Evolutionary conservation across 1,140 invertebrate species (phyloP).

Genomic region (Caenorhabditis brenneri): DNA sequence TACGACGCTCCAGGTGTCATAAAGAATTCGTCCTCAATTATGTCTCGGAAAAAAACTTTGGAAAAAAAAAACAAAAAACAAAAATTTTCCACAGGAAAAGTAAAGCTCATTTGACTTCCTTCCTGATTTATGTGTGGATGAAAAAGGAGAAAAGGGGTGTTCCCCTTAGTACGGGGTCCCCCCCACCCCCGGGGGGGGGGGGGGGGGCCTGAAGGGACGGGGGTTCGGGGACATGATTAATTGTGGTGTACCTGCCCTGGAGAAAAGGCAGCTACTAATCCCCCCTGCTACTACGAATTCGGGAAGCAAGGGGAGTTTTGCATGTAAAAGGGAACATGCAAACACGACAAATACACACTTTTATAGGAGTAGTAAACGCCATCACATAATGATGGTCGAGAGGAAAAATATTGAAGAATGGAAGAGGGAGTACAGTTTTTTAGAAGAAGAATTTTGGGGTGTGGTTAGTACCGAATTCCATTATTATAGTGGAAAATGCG

Average conservation of each 20-base stretch:
- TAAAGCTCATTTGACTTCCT: no score
- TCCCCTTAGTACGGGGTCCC: no score
- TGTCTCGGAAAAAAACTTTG: not conserved
- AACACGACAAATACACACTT: not conserved
- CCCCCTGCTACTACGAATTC: not conserved
- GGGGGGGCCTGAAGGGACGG: not conserved
- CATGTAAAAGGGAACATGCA: not conserved
- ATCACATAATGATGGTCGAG: not conserved
- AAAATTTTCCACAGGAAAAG: no score
- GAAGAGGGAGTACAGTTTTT: not conserved
- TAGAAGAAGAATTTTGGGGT: not conserved
- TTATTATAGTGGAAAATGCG: no score
- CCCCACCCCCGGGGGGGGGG: no score
- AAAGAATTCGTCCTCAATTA: not conserved
- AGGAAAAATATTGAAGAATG: not conserved
- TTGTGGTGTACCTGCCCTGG: not conserved
- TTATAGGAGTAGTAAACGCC: not conserved
- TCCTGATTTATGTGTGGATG: not conserved
- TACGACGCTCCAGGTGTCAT: no score
- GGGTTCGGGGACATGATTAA: not conserved
- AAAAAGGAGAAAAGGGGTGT: not conserved
- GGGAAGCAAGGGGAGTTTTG: not conserved
- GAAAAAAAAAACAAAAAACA: not conserved
- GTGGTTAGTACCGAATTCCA: no score
- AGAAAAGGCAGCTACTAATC: conserved; percentile 12